Base-by-base conservation (phyloP, 1,140 invertebrate genomes). In the Acromyrmex echinatior region DNA sequence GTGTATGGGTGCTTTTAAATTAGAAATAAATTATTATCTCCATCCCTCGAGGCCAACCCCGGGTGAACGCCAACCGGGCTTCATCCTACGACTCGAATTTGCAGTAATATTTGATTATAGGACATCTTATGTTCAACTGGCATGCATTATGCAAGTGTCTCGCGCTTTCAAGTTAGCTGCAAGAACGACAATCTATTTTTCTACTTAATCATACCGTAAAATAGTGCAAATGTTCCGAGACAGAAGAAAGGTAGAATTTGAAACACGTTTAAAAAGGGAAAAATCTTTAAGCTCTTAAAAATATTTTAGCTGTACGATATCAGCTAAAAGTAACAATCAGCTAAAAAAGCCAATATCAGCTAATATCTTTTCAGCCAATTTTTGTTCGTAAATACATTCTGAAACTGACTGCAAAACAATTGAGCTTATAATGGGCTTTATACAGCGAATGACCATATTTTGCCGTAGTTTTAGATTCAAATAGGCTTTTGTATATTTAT, bases 1-100 rank as follows among this genome's bases (percentile, higher is more conserved):
- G 63, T 49, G 77, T 18, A 63, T 49, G 70, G 35, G 56, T 62
- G 80, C 70, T 84, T 84, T 84, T 84, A 84, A 84, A 84, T 84
- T 74, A 84, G 80, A 84, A 84, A 84, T 84, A 84, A 84, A 84
- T 84, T 84, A 84, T 84, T 84, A 84, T 76, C 70, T 74, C 78
- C 79, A 45, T 56, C 51, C 56, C 68, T 18, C 28, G 5, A 31
- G 78, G 78, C 31, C 35, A 53, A 71, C 21, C 14, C 51, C 51
- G 10, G 51, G 31, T 49, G 25, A 25, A 18, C 49, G 63, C 18
- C 79, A 25, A 45, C 21, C 21, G 56, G 31, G 4, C 18, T 71
- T 39, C 79, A 25, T 71, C 21, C 21, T 71, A 21, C 39, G 56
- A 74, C 18, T 49, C 70, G 56, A 84, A 84, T 84, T 62, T 84